Conservation (phyloP, 2,113 vertebrate genomes). For the Conger conger region DNA sequence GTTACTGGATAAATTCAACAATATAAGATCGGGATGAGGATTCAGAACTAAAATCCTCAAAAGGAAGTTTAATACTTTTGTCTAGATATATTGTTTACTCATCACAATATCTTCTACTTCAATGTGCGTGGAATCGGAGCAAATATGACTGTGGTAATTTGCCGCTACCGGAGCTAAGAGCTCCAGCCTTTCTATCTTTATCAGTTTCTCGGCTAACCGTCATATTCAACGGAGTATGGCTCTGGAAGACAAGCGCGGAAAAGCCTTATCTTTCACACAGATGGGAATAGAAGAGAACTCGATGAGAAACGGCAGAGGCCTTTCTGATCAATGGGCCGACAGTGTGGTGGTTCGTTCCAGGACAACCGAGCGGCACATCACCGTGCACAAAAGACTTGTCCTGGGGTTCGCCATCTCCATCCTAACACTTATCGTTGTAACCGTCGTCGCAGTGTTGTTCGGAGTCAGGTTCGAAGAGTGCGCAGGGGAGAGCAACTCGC, state of each 20-base stretch:
- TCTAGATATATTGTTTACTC: too few relatives aligned
- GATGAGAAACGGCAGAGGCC: slow-evolving; percentile 79
- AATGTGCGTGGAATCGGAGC: not conserved
- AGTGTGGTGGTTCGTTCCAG: slow-evolving; percentile 77
- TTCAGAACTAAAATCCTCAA: slow-evolving; percentile 4
- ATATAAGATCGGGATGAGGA: slow-evolving; percentile 1
- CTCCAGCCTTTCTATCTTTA: slow-evolving; percentile 1
- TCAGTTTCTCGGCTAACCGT: slow-evolving; percentile 9
- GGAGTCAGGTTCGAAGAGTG: slow-evolving; percentile 88
- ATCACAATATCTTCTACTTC: not conserved
- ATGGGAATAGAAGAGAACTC: slow-evolving; percentile 83
- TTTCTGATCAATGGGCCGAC: slow-evolving; percentile 85
- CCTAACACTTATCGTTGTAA: slow-evolving; percentile 84
- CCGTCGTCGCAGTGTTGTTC: slow-evolving; percentile 84
- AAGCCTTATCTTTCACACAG: slow-evolving; percentile 57
- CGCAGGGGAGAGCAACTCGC: slow-evolving; percentile 52
- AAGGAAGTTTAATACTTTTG: not conserved
- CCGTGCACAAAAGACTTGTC: slow-evolving; percentile 84
- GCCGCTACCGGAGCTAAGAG: slow-evolving; percentile 24
- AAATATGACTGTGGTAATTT: slow-evolving; percentile 18
- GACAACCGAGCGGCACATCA: slow-evolving; percentile 84
- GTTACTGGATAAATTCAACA: not conserved
- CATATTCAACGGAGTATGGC: slow-evolving; percentile 60
- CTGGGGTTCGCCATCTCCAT: slow-evolving; percentile 88
- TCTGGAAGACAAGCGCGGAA: slow-evolving; percentile 65